phyloP scores from a whole-genome alignment of 2,113 vertebrate genomes.

The Acrocephalus kingi region DNA sequence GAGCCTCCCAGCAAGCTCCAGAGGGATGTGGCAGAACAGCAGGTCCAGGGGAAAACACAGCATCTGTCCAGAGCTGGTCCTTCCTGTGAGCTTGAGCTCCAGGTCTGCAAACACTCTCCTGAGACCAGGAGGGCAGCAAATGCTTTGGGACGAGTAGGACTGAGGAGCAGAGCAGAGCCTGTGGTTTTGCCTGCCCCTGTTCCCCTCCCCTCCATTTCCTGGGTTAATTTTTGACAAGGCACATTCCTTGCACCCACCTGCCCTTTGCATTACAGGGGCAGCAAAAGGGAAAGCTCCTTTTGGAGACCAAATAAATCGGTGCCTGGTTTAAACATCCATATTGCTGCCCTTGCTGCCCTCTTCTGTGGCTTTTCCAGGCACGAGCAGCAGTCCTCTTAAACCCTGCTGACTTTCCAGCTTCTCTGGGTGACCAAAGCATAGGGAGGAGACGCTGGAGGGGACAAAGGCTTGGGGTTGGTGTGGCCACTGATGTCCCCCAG shows the following conservation, averaged over 20 bases:
- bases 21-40: not conserved
- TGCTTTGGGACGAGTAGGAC: not conserved
- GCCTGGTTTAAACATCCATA: accelerated
- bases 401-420: not conserved
- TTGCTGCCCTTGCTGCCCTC: not conserved
- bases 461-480: accelerated
- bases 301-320: not conserved
- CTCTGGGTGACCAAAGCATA: not conserved
- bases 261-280: not conserved
- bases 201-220: not conserved
- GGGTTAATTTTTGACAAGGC: slow-evolving; percentile 45
- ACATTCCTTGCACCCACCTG: not conserved
- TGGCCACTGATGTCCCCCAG: not conserved
- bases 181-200: not conserved
- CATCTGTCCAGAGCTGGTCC: not conserved
- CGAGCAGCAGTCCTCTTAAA: not conserved
- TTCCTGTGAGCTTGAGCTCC: accelerated
- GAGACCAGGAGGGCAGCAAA: not conserved
- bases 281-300: not conserved
- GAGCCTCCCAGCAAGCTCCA: accelerated
- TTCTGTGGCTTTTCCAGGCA: accelerated
- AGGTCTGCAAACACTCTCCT: not conserved
- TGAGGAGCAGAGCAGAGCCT: not conserved
- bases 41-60: not conserved
- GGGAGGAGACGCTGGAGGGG: not conserved